A percentile compares a stretch with the other conserved stretches of the same genome.
Evolutionary conservation across 2,113 vertebrate genomes (phyloP).

Genomic region (Daphoenositta chrysoptera): DNA sequence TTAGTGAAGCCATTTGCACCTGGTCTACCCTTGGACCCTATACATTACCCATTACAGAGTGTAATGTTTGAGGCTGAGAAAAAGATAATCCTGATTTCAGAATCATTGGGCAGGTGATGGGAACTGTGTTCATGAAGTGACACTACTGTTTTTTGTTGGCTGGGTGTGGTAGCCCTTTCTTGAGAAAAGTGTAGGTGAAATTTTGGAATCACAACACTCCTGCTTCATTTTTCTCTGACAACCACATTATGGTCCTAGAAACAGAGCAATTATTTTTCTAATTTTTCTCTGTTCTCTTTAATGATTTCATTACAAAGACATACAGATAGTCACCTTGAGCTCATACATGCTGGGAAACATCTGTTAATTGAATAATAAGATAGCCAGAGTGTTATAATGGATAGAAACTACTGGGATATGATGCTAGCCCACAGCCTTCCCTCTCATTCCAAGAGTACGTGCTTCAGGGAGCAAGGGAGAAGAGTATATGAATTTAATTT

Average conservation of each 20-base stretch:
- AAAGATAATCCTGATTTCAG: neutral
- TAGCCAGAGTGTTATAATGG: neutral
- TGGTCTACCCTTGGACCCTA: neutral
- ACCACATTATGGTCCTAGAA: neutral
- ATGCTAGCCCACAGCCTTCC: constrained; percentile 25
- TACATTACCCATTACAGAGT: neutral
- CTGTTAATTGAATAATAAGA: constrained; percentile 43
- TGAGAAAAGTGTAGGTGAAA: constrained; percentile 31
- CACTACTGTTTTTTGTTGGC: neutral
- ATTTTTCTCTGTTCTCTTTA: constrained; percentile 1
- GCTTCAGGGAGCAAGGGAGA: constrained; percentile 50
- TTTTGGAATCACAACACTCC: neutral
- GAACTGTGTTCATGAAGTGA: neutral
- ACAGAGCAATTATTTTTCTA: neutral
- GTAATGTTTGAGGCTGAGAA: neutral
- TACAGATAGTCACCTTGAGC: neutral
- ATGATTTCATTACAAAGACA: constrained; percentile 1
- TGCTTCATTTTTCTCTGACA: neutral
- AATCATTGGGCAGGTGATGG: neutral
- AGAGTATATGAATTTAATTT: constrained; percentile 62
- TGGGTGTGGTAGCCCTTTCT: neutral
- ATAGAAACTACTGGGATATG: constrained; percentile 38
- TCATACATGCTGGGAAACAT: constrained; percentile 34
- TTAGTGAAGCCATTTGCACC: neutral
- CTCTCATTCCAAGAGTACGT: constrained; percentile 36